These are phyloP conservation scores for Brachycybe producta DNA, from an alignment of 2,888 invertebrate species.

Conservation along the genomic window DNA sequence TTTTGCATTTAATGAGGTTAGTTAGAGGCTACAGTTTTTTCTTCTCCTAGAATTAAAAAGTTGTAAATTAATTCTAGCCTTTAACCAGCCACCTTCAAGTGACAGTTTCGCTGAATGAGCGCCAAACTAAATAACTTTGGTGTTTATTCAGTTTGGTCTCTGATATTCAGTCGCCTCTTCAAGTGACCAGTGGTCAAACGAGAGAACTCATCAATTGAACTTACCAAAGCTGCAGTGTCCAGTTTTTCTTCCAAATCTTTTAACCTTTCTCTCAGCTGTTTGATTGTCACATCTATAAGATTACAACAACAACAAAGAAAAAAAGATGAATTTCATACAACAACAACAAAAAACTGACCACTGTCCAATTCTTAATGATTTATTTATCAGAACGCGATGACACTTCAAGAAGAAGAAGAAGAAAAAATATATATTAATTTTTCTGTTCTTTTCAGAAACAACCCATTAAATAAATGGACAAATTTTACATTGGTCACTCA, in stretches of 20 bases:
- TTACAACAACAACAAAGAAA: slow-evolving; percentile 14
- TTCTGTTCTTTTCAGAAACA: neutral
- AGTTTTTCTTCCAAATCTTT: slow-evolving; percentile 38
- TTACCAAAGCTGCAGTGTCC: slow-evolving; percentile 30
- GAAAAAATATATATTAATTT: neutral
- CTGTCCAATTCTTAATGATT: too few relatives aligned
- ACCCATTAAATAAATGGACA: neutral
- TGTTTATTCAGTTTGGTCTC: too few relatives aligned
- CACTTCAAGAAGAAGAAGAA: neutral
- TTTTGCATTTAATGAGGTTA: too few relatives aligned
- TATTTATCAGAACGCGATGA: neutral
- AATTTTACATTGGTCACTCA: neutral
- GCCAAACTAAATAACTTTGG: too few relatives aligned
- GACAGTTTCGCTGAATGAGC: too few relatives aligned
- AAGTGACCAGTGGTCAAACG: neutral
- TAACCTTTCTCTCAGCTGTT: slow-evolving; percentile 38
- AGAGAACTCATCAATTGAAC: slow-evolving; percentile 7
- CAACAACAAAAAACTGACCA: too few relatives aligned
- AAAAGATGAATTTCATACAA: neutral
- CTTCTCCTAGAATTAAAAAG: too few relatives aligned
- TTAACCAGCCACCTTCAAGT: too few relatives aligned
- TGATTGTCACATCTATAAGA: slow-evolving; percentile 37
- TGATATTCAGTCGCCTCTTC: too few relatives aligned
- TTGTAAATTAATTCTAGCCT: too few relatives aligned
- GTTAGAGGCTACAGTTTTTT: too few relatives aligned